phyloP scores from a whole-genome alignment of 2,113 vertebrate genomes.

The Mustelus asterias region DNA sequence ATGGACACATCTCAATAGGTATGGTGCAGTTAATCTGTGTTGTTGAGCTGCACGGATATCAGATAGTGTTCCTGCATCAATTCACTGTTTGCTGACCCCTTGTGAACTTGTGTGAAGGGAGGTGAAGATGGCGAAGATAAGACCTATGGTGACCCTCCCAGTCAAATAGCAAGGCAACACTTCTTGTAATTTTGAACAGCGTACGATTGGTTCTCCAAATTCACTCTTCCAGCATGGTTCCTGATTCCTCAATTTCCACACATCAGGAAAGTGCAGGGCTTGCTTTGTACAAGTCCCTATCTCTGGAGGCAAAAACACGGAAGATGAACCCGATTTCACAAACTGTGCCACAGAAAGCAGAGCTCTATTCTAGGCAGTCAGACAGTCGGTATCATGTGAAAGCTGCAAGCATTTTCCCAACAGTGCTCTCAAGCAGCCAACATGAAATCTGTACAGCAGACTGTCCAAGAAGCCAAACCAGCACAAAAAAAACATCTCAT shows the following conservation, averaged over 20 bases:
- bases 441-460: constrained; percentile 4
- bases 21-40: neutral
- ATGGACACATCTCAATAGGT: neutral
- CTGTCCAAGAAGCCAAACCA: neutral
- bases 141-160: neutral
- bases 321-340: neutral
- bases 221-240: neutral
- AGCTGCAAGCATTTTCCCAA: neutral
- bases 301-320: neutral
- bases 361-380: neutral
- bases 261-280: neutral
- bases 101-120: neutral
- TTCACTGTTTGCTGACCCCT: neutral
- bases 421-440: neutral
- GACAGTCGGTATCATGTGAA: neutral
- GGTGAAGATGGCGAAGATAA: neutral
- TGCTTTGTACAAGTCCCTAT: neutral
- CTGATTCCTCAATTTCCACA: neutral
- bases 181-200: neutral
- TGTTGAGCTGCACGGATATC: neutral
- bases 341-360: neutral
- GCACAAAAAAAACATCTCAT: neutral
- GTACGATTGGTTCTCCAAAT: neutral
- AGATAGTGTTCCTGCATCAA: neutral
- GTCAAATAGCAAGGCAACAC: neutral